These are phyloP conservation scores for Drosophila malerkotliana DNA, from an alignment of 1,140 invertebrate species.

Conservation along the genomic window DNA sequence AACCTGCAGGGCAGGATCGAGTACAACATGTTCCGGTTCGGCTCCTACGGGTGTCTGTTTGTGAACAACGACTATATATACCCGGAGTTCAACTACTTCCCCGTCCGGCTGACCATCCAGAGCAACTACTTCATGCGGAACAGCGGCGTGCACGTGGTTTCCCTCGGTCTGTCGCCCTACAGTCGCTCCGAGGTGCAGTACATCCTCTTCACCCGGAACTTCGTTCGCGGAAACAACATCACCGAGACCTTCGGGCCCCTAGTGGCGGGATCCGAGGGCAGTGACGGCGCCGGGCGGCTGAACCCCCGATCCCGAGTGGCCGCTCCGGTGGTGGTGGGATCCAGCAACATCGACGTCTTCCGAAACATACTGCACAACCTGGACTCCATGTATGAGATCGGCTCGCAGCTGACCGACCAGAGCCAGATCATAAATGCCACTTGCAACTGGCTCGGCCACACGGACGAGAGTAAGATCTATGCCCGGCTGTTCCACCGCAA, in stretches of 20 bases:
- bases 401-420: constrained; percentile 97
- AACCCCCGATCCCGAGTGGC: constrained; percentile 94
- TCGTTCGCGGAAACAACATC: constrained; percentile 93
- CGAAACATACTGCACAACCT: constrained; percentile 97
- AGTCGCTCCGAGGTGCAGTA: constrained; percentile 89
- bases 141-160: constrained; percentile 93
- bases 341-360: constrained; percentile 94
- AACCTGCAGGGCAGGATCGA: constrained; percentile 92
- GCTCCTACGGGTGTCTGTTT: constrained; percentile 92
- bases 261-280: constrained; percentile 86
- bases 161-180: constrained; percentile 94
- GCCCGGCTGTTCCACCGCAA: constrained; percentile 94
- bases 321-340: constrained; percentile 94
- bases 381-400: constrained; percentile 95
- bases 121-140: constrained; percentile 96
- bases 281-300: constrained; percentile 84
- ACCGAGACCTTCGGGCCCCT: constrained; percentile 92
- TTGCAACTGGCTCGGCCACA: constrained; percentile 95
- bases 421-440: constrained; percentile 97
- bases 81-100: constrained; percentile 90
- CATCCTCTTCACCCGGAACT: constrained; percentile 94
- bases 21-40: constrained; percentile 94
- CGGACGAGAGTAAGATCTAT: constrained; percentile 91
- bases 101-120: constrained; percentile 90
- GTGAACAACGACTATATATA: constrained; percentile 91